These are phyloP conservation scores for Eretmochelys imbricata DNA, from an alignment of 2,113 vertebrate genomes.

Conservation along the genomic window DNA sequence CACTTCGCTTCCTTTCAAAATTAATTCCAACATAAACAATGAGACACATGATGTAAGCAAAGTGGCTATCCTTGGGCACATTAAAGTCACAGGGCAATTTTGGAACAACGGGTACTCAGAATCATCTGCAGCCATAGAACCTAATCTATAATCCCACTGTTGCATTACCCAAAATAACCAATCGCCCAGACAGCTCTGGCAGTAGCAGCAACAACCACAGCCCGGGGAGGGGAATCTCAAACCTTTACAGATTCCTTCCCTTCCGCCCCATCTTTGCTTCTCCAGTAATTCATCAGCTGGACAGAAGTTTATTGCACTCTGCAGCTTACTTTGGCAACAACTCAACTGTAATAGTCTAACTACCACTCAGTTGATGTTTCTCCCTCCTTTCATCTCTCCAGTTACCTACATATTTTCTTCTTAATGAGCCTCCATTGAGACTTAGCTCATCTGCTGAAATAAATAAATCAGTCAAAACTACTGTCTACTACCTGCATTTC, in stretches of 20 bases:
- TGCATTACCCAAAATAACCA: neutral
- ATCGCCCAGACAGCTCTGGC: neutral
- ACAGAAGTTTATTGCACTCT: neutral
- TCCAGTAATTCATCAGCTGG: neutral
- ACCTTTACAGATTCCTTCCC: neutral
- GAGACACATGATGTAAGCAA: neutral
- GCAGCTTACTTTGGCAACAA: neutral
- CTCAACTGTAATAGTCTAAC: neutral
- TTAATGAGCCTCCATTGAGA: neutral
- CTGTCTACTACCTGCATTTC: neutral
- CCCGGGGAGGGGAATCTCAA: neutral
- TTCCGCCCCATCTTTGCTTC: neutral
- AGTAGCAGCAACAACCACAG: neutral
- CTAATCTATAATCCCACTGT: rapidly evolving
- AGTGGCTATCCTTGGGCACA: rapidly evolving
- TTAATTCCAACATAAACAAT: neutral
- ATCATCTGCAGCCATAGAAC: rapidly evolving
- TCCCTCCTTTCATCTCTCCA: neutral
- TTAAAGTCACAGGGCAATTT: neutral
- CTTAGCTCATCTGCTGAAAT: neutral
- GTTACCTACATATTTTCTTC: neutral
- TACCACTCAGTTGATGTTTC: neutral
- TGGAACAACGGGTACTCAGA: neutral
- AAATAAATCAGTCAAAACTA: rapidly evolving
- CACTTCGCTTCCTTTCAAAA: neutral